Percentiles rank a stretch among this genome's conserved stretches.
Conservation (phyloP, 2,888 invertebrate genomes). For the Dolomedes plantarius region DNA sequence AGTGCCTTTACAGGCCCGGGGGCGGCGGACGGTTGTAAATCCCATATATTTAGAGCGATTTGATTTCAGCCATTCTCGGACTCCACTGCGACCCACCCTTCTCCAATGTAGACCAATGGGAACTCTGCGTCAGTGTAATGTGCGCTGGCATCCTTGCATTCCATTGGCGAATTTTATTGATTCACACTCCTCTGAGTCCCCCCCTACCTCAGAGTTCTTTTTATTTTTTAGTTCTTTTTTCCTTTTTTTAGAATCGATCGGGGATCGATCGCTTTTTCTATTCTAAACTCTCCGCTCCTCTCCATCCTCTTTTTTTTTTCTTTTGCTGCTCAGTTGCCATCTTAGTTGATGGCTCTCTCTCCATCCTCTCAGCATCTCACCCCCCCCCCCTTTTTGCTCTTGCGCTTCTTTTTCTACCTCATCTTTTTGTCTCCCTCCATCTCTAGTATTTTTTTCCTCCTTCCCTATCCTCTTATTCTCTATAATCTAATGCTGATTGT, state of each 20-base stretch:
- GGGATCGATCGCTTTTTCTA: conserved; percentile 69
- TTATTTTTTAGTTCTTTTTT: conserved; percentile 33
- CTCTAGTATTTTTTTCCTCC: not conserved
- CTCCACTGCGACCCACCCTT: conserved; percentile 43
- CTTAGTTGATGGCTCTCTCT: conserved; percentile 71
- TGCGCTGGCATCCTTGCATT: conserved; percentile 52
- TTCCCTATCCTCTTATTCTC: conserved; percentile 3
- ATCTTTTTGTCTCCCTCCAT: conserved; percentile 58
- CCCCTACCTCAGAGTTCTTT: conserved; percentile 37
- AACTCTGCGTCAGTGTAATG: conserved; percentile 49
- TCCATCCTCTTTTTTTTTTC: conserved; percentile 28
- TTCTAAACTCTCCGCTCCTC: conserved; percentile 56
- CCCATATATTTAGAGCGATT: conserved; percentile 71
- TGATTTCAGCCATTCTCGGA: conserved; percentile 69
- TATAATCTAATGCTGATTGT: conserved; percentile 69
- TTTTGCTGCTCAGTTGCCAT: conserved; percentile 48
- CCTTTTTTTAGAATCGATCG: conserved; percentile 67
- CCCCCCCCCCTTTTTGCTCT: conserved; percentile 38
- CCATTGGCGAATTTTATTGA: conserved; percentile 46
- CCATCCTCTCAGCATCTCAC: conserved; percentile 25
- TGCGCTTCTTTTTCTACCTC: conserved; percentile 64
- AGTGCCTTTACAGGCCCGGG: conserved; percentile 53
- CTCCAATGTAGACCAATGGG: conserved; percentile 48
- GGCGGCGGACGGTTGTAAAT: conserved; percentile 60
- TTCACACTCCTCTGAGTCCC: conserved; percentile 35